Base-by-base conservation (phyloP, 2,797 vertebrate species). In the Ptychadena robeensis region DNA sequence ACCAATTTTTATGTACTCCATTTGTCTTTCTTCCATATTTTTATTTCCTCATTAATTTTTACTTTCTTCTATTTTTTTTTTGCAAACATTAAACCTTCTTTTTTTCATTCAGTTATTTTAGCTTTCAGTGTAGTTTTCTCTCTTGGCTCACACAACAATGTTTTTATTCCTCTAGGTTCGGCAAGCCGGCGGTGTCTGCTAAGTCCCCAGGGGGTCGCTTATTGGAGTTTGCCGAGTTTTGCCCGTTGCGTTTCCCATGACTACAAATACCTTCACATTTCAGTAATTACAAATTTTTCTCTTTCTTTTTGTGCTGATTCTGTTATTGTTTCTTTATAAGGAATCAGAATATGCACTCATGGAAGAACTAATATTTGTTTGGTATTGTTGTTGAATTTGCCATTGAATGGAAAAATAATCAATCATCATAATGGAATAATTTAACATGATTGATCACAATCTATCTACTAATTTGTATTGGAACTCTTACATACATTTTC, bases 151-250 rank as follows among this genome's bases (percentile, higher is more conserved):
- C 31, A 15, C 70, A 34, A 9, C 34, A 10, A n/a, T 75, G 22
- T 85, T 11, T 85, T 37, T 85, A 53, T 85, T 31, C 57, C 66
- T 34, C 28, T 83, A 98, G 97, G 98, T 87, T 97, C 98, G 88
- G 98, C 97, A 94, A 99, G 97, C 94, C 97, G 98, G 94, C 97
- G 95, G 91, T 99, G 98, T 92, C 95, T 98, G 93, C 96, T 99
- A 93, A 97, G 96, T 91, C 94, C 95, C 93, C 97, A 96, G 6
- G 97, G 98, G 53, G 96, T 98, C 88, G 97, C 97, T 85, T 98
- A 97, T 88, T 99, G 98, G 98, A 96, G 97, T 74, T 94, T 95
- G 92, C 98, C 98, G 93, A 99, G 98, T 94, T 99, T 99, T 85
- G 97, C 98, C 91, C 96, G 97, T 95, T 99, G 97, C 92, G 88